Evolutionary conservation across 92 coral and sea anemone species (phyloP), one percentile per base, ranked within the genome.

Genomic region (Montipora capitata): DNA sequence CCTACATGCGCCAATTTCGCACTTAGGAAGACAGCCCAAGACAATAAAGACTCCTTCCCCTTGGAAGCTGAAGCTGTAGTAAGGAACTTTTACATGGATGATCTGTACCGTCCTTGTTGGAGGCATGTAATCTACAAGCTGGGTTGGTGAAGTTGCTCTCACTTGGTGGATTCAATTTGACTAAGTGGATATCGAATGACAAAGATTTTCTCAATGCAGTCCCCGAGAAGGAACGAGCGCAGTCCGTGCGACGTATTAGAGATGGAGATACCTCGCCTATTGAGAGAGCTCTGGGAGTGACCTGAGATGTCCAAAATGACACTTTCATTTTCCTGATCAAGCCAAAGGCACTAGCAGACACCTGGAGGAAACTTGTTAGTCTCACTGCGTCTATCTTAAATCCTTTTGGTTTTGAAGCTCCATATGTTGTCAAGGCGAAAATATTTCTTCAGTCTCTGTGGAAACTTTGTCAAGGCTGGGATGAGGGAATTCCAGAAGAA

Each of bases 101-200:
- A 81, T 18, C 54, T 7, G 71, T 63, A 10, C 81, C 67, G 8
- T 56, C 85, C 42, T 43, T 68, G 4, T 27, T 11, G 40, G 57
- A 77, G 63, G 90, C 92, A 8, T 62, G 40, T 14, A 43, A 63
- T 17, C 61, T 82, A 3, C 75, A 64, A 41, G 12, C 11, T 14
- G 58, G 65, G 14, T 88, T 88, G 35, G 72, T 82, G 45, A 54
- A 75, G 2, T 27, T 82, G 70, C 65, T 76, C 16, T 7, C 58
- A 41, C 56, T 16, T 14, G 88, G 76, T n/a, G 81, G 66, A 10
- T 81, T 88, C 48, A 79, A 72, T 10, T 61, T 81, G 49, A 88
- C 88, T 5, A 88, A 82, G 48, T 88, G 88, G 88, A 64, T 88
- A 13, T 88, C 92, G 3, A 81, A 81, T 72, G 68, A 59, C 40